phyloP scores from a whole-genome alignment of 1,140 invertebrate genomes.

The Yoshiicerus persimilis region DNA sequence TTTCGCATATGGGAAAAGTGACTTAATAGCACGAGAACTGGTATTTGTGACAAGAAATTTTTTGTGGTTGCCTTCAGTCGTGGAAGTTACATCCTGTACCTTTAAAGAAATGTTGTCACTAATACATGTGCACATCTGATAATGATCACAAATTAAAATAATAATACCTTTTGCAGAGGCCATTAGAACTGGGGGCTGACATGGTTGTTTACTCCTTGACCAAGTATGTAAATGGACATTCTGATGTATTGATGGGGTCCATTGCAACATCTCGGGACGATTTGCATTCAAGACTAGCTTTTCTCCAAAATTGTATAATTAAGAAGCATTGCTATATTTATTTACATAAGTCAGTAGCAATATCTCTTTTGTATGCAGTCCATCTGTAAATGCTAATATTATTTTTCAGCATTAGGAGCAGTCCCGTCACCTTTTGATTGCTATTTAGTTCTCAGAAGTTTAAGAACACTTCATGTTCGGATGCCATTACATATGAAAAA shows the following conservation, averaged over 20 bases:
- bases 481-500: slow-evolving; percentile 88
- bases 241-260: slow-evolving; percentile 96
- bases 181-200: slow-evolving; percentile 88
- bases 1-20: no score
- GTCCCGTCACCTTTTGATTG: slow-evolving; percentile 97
- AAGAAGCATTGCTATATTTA: neutral
- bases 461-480: slow-evolving; percentile 89
- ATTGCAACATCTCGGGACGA: slow-evolving; percentile 73
- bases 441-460: slow-evolving; percentile 85
- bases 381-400: no score
- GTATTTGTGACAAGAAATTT: neutral
- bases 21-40: neutral
- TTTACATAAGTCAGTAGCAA: no score
- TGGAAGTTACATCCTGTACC: neutral
- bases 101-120: neutral
- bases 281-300: slow-evolving; percentile 71
- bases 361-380: no score
- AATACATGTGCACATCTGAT: neutral
- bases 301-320: slow-evolving; percentile 81
- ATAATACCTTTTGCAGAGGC: slow-evolving; percentile 61
- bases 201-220: slow-evolving; percentile 90
- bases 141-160: neutral
- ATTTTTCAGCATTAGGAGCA: slow-evolving; percentile 74
- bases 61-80: neutral
- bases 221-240: slow-evolving; percentile 82